Conservation (phyloP, 2,888 invertebrate species). For the Eucera pruinosa region DNA sequence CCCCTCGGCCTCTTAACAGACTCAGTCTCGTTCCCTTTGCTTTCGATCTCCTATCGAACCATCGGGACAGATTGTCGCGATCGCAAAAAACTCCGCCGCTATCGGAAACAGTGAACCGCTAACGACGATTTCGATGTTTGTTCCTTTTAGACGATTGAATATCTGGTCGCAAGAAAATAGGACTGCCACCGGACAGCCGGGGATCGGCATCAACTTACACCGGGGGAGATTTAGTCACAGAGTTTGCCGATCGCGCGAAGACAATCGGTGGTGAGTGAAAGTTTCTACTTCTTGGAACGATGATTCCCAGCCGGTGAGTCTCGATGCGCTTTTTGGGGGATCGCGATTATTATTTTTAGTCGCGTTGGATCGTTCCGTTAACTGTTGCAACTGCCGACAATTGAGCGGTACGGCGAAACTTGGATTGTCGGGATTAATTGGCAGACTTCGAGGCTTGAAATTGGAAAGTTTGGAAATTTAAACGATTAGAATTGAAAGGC, state of each 20-base stretch:
- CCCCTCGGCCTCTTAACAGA: not conserved
- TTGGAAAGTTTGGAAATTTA: too few relatives aligned
- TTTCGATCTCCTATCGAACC: not conserved
- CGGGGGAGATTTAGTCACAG: not conserved
- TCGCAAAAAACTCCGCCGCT: slow-evolving; percentile 11
- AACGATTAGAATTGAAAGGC: too few relatives aligned
- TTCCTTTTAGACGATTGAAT: slow-evolving; percentile 1
- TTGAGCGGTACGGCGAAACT: too few relatives aligned
- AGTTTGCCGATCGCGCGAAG: not conserved
- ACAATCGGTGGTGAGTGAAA: slow-evolving; percentile 11
- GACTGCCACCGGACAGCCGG: too few relatives aligned
- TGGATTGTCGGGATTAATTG: too few relatives aligned
- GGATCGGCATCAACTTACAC: not conserved
- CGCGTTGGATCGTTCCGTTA: too few relatives aligned
- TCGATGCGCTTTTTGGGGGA: too few relatives aligned
- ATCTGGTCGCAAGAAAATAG: not conserved
- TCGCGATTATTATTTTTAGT: too few relatives aligned
- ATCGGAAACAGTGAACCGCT: not conserved
- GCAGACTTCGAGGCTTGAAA: too few relatives aligned
- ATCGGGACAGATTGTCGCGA: slow-evolving; percentile 8
- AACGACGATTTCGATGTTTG: slow-evolving; percentile 8
- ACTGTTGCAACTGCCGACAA: too few relatives aligned
- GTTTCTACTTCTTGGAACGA: not conserved
- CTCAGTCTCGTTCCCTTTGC: not conserved
- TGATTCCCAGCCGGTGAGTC: too few relatives aligned